These are phyloP conservation scores for Tiphia femorata DNA, from an alignment of 2,888 invertebrate species.

Conservation along the genomic window DNA sequence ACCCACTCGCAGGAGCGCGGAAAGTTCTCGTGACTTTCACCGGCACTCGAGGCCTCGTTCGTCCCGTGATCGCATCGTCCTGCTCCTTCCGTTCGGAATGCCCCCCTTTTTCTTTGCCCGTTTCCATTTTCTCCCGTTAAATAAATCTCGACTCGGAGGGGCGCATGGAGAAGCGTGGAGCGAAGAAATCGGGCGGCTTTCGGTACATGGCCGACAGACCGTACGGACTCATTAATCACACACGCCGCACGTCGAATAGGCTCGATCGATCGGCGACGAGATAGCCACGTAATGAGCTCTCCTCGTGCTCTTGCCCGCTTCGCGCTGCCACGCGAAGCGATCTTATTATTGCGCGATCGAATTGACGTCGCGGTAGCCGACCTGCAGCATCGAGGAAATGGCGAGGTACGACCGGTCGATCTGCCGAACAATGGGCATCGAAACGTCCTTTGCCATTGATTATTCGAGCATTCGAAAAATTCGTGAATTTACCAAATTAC, in stretches of 20 bases:
- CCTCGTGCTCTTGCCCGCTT: constrained; percentile 27
- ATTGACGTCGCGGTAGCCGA: constrained; percentile 20
- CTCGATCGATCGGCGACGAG: constrained; percentile 60
- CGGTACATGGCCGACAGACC: constrained; percentile 28
- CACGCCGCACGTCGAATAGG: constrained; percentile 51
- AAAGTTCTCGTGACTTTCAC: no score
- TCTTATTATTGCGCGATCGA: constrained; percentile 37
- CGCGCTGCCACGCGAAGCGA: constrained; percentile 32
- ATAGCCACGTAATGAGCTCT: constrained; percentile 63
- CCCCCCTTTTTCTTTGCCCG: constrained; percentile 23
- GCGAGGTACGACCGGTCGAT: constrained; percentile 46
- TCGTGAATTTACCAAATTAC: no score
- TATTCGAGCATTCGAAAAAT: no score
- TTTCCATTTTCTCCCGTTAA: constrained; percentile 1
- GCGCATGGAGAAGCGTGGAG: neutral
- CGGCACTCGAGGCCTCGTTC: no score
- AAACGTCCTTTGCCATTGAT: no score
- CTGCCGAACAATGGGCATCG: constrained; percentile 40
- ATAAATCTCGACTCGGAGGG: constrained; percentile 1
- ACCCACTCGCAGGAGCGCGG: no score
- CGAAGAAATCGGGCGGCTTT: constrained; percentile 18
- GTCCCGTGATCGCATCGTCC: no score
- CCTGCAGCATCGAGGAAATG: no score
- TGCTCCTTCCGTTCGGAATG: neutral
- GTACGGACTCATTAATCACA: constrained; percentile 63